Conservation (phyloP, 2,888 invertebrate species). For the Cosmorhoe ocellata region DNA sequence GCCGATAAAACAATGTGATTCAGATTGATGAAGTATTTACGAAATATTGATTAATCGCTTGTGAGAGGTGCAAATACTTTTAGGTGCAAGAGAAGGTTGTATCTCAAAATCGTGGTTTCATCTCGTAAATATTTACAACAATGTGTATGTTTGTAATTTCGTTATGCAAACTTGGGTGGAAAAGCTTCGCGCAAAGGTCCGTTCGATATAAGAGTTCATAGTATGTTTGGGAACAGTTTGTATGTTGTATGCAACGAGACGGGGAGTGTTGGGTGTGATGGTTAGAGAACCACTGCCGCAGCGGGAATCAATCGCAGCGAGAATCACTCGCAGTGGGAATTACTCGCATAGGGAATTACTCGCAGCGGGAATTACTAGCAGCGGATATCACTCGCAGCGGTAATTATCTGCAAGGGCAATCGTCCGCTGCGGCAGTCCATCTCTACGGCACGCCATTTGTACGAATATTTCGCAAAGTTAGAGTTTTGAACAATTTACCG, state of each 20-base stretch:
- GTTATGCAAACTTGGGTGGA: constrained; percentile 36
- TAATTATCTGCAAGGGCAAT: background rate
- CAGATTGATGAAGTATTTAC: constrained; percentile 14
- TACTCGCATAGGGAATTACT: constrained; percentile 4
- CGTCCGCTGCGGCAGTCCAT: constrained; percentile 20
- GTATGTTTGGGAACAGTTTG: constrained; percentile 52
- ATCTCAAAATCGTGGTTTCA: background rate
- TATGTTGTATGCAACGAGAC: constrained; percentile 45
- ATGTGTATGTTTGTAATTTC: constrained; percentile 27
- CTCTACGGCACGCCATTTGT: constrained; percentile 33
- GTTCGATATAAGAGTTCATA: constrained; percentile 49
- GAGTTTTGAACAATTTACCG: constrained; percentile 77
- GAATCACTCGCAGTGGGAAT: too few relatives aligned
- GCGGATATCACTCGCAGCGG: constrained; percentile 10
- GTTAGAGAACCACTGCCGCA: constrained; percentile 15
- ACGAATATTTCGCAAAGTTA: constrained; percentile 47
- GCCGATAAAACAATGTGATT: too few relatives aligned
- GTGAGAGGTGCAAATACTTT: background rate
- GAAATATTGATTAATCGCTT: background rate
- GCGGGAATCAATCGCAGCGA: constrained; percentile 3
- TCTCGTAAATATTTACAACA: constrained; percentile 20
- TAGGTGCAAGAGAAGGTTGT: background rate
- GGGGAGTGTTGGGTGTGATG: constrained; percentile 29
- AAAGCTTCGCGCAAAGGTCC: constrained; percentile 49
- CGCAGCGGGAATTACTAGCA: too few relatives aligned